Evolutionary conservation across 2,113 vertebrate genomes (phyloP), one percentile per base, ranked within the genome.

Genomic region (Gavialis gangeticus): DNA sequence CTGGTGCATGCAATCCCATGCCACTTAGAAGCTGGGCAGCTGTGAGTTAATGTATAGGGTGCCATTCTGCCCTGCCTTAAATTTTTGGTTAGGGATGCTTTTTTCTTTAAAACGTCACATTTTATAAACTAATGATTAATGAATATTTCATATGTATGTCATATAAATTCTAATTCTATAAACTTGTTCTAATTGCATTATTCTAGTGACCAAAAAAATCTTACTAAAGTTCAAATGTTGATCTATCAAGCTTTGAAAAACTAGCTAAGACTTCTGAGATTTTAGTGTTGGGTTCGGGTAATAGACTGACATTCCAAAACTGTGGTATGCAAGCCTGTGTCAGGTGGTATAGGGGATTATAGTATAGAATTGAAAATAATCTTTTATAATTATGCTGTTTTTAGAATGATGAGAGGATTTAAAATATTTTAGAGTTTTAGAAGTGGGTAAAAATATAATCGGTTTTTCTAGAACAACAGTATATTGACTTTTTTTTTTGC

Each of bases 401-500:
- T 90, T 58, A 37, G 22, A 83, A 91, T 88, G 82, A 63, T 28
- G 57, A 73, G 71, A 81, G 62, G 27, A n/a, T 22, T 12, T 12
- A 79, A 79, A 25, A 46, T 84, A 19, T 60, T 91, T 21, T 82
- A 37, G 10, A 73, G 19, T 66, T 79, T n/a, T 54, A 63, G n/a
- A 91, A 18, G 7, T 34, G 27, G 2, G 34, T 13, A 25, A 27
- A 28, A 54, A 10, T 34, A 16, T 18, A 34, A 46, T 14, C 34
- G 81, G 14, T 22, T 76, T 84, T 75, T 69, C 59, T 62, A 67
- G 37, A 87, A 6, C n/a, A 73, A 30, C 59, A 73, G 24, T 46
- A 37, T 46, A 37, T 46, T 81, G 67, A 58, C 62, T 76, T 89
- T 87, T 91, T 62, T 78, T 79, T 93, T 90, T 95, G 27, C 93